Conservation (phyloP, 2,888 invertebrate genomes). For the Xestia ashworthii region DNA sequence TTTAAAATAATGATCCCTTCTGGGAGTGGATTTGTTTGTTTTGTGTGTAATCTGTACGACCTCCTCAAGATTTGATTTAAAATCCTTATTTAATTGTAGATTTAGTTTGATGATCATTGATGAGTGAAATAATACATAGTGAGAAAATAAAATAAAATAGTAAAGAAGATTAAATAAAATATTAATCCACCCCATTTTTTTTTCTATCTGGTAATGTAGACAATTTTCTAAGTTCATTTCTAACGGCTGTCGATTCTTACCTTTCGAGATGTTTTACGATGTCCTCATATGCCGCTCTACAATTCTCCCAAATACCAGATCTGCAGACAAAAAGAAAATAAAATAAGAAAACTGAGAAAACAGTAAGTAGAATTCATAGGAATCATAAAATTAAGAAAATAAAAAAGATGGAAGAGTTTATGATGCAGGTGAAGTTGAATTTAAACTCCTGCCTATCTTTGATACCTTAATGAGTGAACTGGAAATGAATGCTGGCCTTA, state of each 20-base stretch:
- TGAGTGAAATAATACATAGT: conserved; percentile 37
- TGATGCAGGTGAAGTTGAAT: conserved; percentile 41
- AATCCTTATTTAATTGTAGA: conserved; percentile 20
- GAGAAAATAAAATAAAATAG: conserved; percentile 33
- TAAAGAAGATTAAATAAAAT: conserved; percentile 28
- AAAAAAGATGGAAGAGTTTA: conserved; percentile 67
- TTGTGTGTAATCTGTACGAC: conserved; percentile 29
- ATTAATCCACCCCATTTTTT: conserved; percentile 13
- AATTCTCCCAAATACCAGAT: conserved; percentile 98
- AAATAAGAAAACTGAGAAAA: conserved; percentile 83
- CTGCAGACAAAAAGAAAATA: conserved; percentile 90
- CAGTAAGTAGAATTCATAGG: conserved; percentile 68
- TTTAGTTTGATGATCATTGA: conserved; percentile 20
- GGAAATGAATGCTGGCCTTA: too few species aligned
- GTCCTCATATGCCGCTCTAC: conserved; percentile 98
- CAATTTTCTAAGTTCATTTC: conserved; percentile 9
- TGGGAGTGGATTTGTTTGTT: conserved; percentile 41
- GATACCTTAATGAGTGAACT: not conserved
- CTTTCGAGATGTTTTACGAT: conserved; percentile 98
- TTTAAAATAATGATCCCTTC: conserved; percentile 65
- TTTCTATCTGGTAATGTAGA: not conserved
- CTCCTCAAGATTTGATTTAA: conserved; percentile 9
- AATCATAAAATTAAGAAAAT: conserved; percentile 69
- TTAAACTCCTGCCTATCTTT: not conserved
- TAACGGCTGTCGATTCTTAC: conserved; percentile 89